Conservation (phyloP, 2,797 vertebrate genomes). For the Sphaeramia orbicularis region DNA sequence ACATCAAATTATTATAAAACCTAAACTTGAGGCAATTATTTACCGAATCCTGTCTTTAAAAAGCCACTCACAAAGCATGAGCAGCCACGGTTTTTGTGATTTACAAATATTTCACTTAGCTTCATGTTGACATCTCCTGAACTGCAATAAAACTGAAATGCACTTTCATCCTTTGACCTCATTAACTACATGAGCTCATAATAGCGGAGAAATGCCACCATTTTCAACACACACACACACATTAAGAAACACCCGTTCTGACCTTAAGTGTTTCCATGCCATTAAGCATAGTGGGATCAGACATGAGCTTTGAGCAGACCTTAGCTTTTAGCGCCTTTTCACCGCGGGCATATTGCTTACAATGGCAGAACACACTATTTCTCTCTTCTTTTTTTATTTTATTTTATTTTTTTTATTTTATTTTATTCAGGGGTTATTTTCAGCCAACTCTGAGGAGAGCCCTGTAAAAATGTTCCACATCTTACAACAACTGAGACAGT, state of each 20-base stretch:
- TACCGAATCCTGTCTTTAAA: too few relatives aligned
- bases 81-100: neutral
- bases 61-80: too few relatives aligned
- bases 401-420: constrained; percentile 16
- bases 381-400: too few relatives aligned
- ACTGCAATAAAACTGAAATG: neutral
- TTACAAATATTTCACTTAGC: neutral
- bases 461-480: constrained; percentile 55
- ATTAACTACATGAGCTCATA: constrained; percentile 58
- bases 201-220: constrained; percentile 36
- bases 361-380: constrained; percentile 61
- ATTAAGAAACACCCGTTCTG: constrained; percentile 42
- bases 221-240: constrained; percentile 68
- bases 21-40: too few relatives aligned
- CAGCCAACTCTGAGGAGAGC: constrained; percentile 48
- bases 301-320: constrained; percentile 58
- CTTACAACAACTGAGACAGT: constrained; percentile 58
- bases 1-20: too few relatives aligned
- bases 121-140: neutral
- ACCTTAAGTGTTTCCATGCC: constrained; percentile 70
- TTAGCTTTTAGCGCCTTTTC: constrained; percentile 79
- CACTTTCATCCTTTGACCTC: constrained; percentile 53
- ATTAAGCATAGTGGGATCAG: constrained; percentile 67
- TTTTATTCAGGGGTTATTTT: constrained; percentile 63
- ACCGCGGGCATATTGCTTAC: constrained; percentile 77